Evolutionary conservation across 2,888 invertebrate genomes (phyloP), one percentile per base, ranked within the genome.

Genomic region (Leptarthrus brevirostris): DNA sequence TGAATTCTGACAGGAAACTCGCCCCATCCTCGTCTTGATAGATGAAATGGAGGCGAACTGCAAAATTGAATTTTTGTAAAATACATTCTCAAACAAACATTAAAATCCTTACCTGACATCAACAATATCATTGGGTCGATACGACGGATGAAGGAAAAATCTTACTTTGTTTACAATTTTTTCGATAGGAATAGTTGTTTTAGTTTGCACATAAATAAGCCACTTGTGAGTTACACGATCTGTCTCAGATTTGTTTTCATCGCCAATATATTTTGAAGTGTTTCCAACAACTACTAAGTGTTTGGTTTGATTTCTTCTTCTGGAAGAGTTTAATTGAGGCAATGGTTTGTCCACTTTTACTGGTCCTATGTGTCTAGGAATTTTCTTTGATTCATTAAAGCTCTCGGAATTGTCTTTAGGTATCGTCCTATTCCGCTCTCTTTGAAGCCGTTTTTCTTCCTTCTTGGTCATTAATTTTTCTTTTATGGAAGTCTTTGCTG

Each of bases 21-120:
- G 10, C 96, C 96, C 96, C 96, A 96, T 16, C 96, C 96, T 74
- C 94, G 89, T 40, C 95, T 87, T 0, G 92, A 90, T 73, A 96
- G 83, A 84, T 95, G 93, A 87, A 93, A 96, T 0, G 96, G 96
- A 0, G 92, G 88, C 36, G 89, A 87, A 74, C 92, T 93, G 24
- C 22, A 34, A 24, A 77, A 64, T 12, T 26, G 26, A 0, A 30
- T 8, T 12, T 1, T 12, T 40, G 4, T 54, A 36, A 24, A 77
- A 64, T 14, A 40, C 34, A 0, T 40, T 12, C 2, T 12, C n/a
- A 53, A 10, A 52, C 5, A n/a, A 40, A 70, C 3, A 71, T 47
- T n/a, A 26, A 86, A 40, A n/a, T 40, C 8, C 89, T 87, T 82
- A 93, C 91, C 87, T 87, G 6, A 96, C 86, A 82, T 93, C 92